Evolutionary conservation across 2,113 vertebrate genomes (phyloP), one percentile per base, ranked within the genome.

Genomic region (Rana temporaria): DNA sequence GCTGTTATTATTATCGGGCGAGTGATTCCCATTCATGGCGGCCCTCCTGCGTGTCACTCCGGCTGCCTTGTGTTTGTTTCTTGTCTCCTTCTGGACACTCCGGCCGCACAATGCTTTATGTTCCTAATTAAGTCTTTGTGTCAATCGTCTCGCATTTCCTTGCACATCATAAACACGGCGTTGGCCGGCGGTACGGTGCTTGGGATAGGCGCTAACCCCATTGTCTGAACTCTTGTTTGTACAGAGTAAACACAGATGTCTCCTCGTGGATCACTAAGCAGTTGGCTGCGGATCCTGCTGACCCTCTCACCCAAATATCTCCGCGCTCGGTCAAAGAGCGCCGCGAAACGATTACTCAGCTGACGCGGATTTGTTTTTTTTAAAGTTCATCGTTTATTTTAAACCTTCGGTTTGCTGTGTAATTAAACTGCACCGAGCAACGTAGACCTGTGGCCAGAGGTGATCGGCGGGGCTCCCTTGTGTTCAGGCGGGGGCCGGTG

Each of bases 221-320:
- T 83, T 83, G 81, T 83, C 81, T 83, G 81, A 83, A 69, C 72
- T 68, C 63, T 83, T 83, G 81, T 83, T 83, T 83, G 81, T 83
- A 30, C 80, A 66, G 63, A 83, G 81, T 83, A 83, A 83, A 83
- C 81, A 83, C 81, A 83, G 81, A 83, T 83, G 81, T 75, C 81
- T 83, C 30, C 72, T 83, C 71, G 30, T 82, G 55, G 72, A 82
- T 82, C 81, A 64, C 34, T 67, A 68, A 20, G 53, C 68, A 52
- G 69, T 83, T 83, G 72, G 81, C 71, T 53, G 53, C n/a, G 52
- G 38, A 66, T 74, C 76, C 32, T n/a, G 38, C 20, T 76, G 71
- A 76, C 72, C 81, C 81, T 60, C 71, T 83, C 71, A 72, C 81
- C 63, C 81, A 83, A 48, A 83, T 60, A 69, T 76, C 64, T 66